phyloP scores from a whole-genome alignment of 2,113 vertebrate species.

The Rhea pennata region DNA sequence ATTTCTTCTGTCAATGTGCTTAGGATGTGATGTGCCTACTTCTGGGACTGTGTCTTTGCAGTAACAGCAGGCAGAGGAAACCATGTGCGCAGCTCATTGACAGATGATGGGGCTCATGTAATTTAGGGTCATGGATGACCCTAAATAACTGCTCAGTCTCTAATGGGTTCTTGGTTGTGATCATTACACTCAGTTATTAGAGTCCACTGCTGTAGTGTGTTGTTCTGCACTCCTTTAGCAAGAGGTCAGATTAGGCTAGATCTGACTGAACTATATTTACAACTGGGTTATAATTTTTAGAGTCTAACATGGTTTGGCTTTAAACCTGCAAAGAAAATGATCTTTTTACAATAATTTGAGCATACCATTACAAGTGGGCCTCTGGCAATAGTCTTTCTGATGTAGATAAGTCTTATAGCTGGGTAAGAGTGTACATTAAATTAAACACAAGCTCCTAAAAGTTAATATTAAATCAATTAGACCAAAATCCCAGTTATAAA shows the following conservation, averaged over 20 bases:
- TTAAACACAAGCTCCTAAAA: neutral
- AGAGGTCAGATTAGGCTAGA: neutral
- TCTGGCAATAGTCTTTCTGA: neutral
- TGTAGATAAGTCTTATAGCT: neutral
- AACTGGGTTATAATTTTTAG: neutral
- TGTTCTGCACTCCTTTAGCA: neutral
- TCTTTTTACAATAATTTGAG: neutral
- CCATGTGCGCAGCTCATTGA: neutral
- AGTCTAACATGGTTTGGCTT: neutral
- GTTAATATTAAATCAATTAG: neutral
- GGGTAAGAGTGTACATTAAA: neutral
- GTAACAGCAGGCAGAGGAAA: neutral
- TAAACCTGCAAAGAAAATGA: neutral
- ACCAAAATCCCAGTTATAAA: neutral
- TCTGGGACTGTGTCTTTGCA: neutral
- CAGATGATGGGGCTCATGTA: rapidly evolving
- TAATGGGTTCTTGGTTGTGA: neutral
- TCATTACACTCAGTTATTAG: neutral
- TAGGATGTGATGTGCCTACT: neutral
- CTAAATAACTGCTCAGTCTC: neutral
- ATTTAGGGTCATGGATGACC: rapidly evolving
- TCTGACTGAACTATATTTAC: neutral
- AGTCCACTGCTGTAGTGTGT: neutral
- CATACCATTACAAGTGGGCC: neutral
- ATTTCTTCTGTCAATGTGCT: rapidly evolving